Base-by-base conservation (phyloP, 2,797 vertebrate genomes). In the Hoplostethus atlanticus region DNA sequence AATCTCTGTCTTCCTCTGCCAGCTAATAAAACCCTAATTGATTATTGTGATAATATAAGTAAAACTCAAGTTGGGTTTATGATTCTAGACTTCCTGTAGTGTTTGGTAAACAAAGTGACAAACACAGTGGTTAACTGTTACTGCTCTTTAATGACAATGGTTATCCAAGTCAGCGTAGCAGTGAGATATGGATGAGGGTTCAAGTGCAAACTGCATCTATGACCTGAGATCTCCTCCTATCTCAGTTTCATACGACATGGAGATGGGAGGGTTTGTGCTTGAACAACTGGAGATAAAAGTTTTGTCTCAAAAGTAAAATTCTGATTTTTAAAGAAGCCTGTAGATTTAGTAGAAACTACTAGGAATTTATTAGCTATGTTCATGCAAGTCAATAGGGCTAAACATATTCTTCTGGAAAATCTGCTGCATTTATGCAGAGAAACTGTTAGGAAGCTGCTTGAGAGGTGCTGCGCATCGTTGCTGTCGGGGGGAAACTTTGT, bases 41-140 rank as follows among this genome's bases (percentile, higher is more conserved):
- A 76, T 85, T 85, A 70, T 73, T 83, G 84, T 71, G 64, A 76
- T 80, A 62, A 73, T 73, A 84, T 77, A 81, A 81, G 80, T 59
- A 55, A 78, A 73, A 66, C 36, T 47, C 48, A 51, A 71, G 38
- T 51, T 64, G 65, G 46, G 50, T 83, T 87, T 77, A 89, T 76
- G 76, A 71, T 59, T 75, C 25, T 63, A 68, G 65, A 72, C 61
- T 51, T 81, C 81, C 81, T 81, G 81, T 68, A 50, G 84, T 68
- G 79, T 80, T 83, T 76, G 25, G 44, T 79, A 67, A 83, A 70
- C 54, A 81, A 72, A 68, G 31, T 31, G 42, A 11, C 11, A 16
- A 64, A 70, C 77, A 68, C 64, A 74, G 3, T 59, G 64, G 55
- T 51, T 38, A 46, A 48, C 64, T 40, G 17, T 44, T 65, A 64